phyloP scores from a whole-genome alignment of 1,140 invertebrate species.

The Orchesella cincta region DNA sequence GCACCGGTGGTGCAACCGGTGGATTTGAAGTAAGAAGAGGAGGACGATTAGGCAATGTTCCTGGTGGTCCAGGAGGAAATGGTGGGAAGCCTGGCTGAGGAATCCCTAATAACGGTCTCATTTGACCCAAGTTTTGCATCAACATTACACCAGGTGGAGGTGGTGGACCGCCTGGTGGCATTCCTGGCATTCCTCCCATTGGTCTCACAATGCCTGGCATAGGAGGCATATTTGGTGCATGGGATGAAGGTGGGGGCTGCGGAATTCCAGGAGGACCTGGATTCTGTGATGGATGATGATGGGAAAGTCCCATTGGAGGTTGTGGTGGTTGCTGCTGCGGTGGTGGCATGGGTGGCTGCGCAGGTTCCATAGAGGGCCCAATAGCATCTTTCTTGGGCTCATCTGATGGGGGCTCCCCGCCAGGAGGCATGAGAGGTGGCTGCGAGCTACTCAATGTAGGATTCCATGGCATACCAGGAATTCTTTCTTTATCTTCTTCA shows the following conservation, averaged over 20 bases:
- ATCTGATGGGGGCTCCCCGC: slow-evolving; percentile 35
- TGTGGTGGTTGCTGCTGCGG: slow-evolving; percentile 57
- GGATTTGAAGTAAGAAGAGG: slow-evolving; percentile 31
- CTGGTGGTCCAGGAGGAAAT: slow-evolving; percentile 38
- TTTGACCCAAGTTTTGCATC: slow-evolving; percentile 33
- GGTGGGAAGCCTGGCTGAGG: slow-evolving; percentile 43
- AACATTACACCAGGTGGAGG: slow-evolving; percentile 44
- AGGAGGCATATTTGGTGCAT: slow-evolving; percentile 52
- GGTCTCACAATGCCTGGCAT: slow-evolving; percentile 51
- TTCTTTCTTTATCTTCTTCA: slow-evolving; percentile 83
- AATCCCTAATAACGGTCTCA: slow-evolving; percentile 43
- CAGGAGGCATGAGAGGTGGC: slow-evolving; percentile 34
- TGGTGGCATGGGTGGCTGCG: slow-evolving; percentile 41
- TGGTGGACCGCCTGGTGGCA: slow-evolving; percentile 42
- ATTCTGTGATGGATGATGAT: slow-evolving; percentile 52
- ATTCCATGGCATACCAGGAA: slow-evolving; percentile 64
- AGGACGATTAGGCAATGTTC: slow-evolving; percentile 38
- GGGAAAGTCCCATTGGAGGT: slow-evolving; percentile 59
- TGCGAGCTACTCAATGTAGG: slow-evolving; percentile 31
- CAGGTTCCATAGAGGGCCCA: slow-evolving; percentile 42
- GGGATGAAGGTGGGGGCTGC: slow-evolving; percentile 47
- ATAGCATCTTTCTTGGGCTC: slow-evolving; percentile 44
- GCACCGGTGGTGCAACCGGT: background rate
- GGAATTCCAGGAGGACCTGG: slow-evolving; percentile 47
- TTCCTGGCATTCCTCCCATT: slow-evolving; percentile 27